Base-by-base conservation (phyloP, 2,797 vertebrate species). In the Prionace glauca region DNA sequence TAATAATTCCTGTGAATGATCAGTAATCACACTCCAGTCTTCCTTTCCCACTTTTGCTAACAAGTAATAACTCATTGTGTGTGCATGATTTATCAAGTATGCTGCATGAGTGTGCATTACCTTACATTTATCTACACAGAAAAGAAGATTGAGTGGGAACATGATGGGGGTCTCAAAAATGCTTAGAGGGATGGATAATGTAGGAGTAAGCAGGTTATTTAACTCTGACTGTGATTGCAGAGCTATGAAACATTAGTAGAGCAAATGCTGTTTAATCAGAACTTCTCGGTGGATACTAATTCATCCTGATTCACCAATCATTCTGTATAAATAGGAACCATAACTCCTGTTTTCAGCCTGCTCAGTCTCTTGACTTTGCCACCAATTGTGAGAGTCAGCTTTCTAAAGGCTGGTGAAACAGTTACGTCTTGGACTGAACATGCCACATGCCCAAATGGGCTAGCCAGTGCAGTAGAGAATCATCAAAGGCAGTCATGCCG, bases 171-270 rank as follows among this genome's bases (percentile, higher is more conserved):
- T 56, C 45, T 74, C 72, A 56, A 32, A 50, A 56, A 74, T 95
- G 71, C 93, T 95, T 50, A 95, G 93, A 56, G 45, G 41, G 71
- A 22, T 95, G 69, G 72, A 77, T 95, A 77, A 95, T 95, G 93
- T 95, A 95, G 45, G 72, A 74, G 93, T 95, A 95, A 95, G 93
- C 93, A 95, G 72, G 71, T 95, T 95, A 74, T 77, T 95, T 95
- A 18, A 74, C 71, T 95, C 29, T 56, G 72, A 77, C 69, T 74
- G 26, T 95, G 71, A 95, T 77, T 50, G 93, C 93, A 95, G 45
- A 95, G 77, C 71, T 77, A 50, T 56, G 29, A 77, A 56, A 50
- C 72, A 95, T 95, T 56, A 95, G 71, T 95, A 56, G 12, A 77
- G 71, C 50, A 95, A 92, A 92, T 69, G 65, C 7, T 11, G 65